These are phyloP conservation scores for Lophius piscatorius DNA, from an alignment of 2,113 vertebrate genomes.

Conservation along the genomic window DNA sequence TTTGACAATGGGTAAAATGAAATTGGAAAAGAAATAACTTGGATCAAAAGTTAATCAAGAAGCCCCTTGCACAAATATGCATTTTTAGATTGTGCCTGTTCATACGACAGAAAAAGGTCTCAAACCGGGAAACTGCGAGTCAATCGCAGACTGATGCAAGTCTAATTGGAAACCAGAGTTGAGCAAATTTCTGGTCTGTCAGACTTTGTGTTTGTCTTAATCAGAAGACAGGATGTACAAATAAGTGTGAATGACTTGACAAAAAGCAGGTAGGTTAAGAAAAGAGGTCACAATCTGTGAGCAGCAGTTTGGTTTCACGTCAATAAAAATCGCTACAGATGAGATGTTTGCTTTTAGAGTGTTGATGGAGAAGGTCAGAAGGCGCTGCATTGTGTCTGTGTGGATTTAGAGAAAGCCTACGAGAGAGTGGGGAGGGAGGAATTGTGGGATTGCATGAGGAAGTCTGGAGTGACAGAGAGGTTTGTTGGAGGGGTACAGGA, in stretches of 20 bases:
- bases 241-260: constrained; percentile 13
- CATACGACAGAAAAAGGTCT: constrained; percentile 9
- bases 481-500: too few relatives aligned
- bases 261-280: too few relatives aligned
- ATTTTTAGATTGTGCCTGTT: constrained; percentile 50
- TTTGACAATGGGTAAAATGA: constrained; percentile 65
- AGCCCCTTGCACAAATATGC: constrained; percentile 64
- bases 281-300: too few relatives aligned
- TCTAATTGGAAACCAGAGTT: constrained; percentile 13
- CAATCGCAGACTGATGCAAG: constrained; percentile 21
- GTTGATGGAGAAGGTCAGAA: too few relatives aligned
- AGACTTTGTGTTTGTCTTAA: constrained; percentile 22
- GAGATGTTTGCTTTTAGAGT: too few relatives aligned
- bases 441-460: too few relatives aligned
- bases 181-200: constrained; percentile 11
- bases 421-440: too few relatives aligned
- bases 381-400: too few relatives aligned
- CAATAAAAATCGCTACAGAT: too few relatives aligned
- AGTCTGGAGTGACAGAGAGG: too few relatives aligned
- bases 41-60: constrained; percentile 70
- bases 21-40: constrained; percentile 66
- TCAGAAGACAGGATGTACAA: constrained; percentile 32
- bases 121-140: constrained; percentile 20
- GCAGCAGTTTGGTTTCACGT: too few relatives aligned
- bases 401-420: too few relatives aligned